Evolutionary conservation across 2,888 invertebrate species (phyloP).

Genomic region (Psylliodes chrysocephalus): DNA sequence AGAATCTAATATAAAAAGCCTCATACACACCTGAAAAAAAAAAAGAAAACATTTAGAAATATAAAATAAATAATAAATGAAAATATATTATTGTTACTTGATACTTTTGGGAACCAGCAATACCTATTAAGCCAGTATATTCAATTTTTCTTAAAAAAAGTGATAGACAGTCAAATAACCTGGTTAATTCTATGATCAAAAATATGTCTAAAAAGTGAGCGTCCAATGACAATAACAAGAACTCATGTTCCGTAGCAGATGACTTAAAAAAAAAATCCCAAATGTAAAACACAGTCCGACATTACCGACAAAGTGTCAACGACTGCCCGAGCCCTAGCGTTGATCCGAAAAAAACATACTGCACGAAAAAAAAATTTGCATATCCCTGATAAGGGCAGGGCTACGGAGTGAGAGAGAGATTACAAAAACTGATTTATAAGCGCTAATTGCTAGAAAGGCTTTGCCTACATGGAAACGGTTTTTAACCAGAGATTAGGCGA

Average conservation of each 20-base stretch:
- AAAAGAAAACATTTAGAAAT: too few relatives aligned
- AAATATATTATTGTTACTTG: too few relatives aligned
- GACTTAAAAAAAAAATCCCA: neutral
- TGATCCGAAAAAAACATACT: conserved; percentile 24
- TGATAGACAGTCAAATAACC: too few relatives aligned
- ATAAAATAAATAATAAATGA: too few relatives aligned
- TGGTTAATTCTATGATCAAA: too few relatives aligned
- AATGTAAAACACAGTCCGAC: neutral
- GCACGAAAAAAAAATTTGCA: conserved; percentile 40
- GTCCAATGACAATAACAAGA: too few relatives aligned
- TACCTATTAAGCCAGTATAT: too few relatives aligned
- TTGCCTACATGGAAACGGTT: conserved; percentile 45
- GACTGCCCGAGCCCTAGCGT: neutral
- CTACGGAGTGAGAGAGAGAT: conserved; percentile 37
- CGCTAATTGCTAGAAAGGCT: conserved; percentile 47
- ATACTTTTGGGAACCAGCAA: too few relatives aligned
- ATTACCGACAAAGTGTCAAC: conserved; percentile 8
- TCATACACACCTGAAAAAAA: too few relatives aligned
- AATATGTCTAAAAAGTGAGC: too few relatives aligned
- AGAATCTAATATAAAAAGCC: neutral
- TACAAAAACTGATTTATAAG: conserved; percentile 50
- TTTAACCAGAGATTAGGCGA: conserved; percentile 26
- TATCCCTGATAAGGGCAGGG: conserved; percentile 40
- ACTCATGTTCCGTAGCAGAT: too few relatives aligned
- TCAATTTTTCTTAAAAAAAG: too few relatives aligned